Evolutionary conservation across 2,797 vertebrate species (phyloP).

Genomic region (Enteromius viviparus): DNA sequence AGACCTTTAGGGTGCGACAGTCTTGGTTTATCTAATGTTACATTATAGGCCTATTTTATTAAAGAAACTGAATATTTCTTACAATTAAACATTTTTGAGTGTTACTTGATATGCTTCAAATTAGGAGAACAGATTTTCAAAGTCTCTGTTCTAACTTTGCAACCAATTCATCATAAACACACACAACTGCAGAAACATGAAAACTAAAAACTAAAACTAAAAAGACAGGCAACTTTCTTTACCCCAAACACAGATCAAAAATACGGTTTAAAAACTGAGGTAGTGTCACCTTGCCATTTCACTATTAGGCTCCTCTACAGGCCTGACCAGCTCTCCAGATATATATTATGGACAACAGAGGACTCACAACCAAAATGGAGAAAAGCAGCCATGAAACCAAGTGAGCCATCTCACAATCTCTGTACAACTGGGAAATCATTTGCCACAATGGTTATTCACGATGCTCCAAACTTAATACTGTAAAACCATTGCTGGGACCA

Average conservation of each 20-base stretch:
- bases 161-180: conserved; percentile 25
- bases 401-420: conserved; percentile 30
- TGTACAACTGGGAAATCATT: conserved; percentile 31
- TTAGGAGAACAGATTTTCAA: conserved; percentile 5
- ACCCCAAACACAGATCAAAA: conserved; percentile 13
- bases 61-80: background rate
- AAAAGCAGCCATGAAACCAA: conserved; percentile 35
- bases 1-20: background rate
- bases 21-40: background rate
- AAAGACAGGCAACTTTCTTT: background rate
- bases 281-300: conserved; percentile 15
- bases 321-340: conserved; percentile 17
- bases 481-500: conserved; percentile 54
- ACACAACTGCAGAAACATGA: conserved; percentile 7
- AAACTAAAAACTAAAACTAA: too few species aligned
- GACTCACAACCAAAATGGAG: conserved; percentile 54
- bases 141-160: conserved; percentile 41
- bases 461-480: conserved; percentile 46
- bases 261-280: background rate
- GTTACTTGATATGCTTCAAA: background rate
- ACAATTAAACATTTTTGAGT: background rate
- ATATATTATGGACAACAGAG: conserved; percentile 25
- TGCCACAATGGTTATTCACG: conserved; percentile 39
- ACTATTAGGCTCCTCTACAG: conserved; percentile 1
- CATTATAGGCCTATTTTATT: background rate